Base-by-base conservation (phyloP, 2,113 vertebrate species). In the Myotis lucifugus region DNA sequence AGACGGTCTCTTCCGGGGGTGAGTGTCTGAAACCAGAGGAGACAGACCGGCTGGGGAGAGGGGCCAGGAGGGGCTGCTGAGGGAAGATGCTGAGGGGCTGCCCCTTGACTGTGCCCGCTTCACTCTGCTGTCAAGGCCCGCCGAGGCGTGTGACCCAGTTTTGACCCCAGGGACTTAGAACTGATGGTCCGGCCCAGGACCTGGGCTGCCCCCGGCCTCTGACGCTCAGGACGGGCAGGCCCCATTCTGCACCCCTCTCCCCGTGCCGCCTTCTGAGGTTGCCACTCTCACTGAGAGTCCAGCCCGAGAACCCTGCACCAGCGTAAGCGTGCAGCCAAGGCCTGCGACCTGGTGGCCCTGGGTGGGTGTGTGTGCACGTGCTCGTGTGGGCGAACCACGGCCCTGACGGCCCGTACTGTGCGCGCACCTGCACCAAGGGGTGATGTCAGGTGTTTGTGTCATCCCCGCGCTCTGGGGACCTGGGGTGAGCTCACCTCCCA, bases 1-100 rank as follows among this genome's bases (percentile, higher is more conserved):
- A 98, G 94, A 98, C 98, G 0, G 97, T 98, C n/a, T 97, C 96
- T 84, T 98, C 97, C 34, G 96, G 78, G 5, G 98, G 98, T 98
- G 96, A 98, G 98, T 98, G 74, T 4, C 73, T 74, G 42, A 87
- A 83, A 56, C 25, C 0, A 0, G 21, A 70, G 61, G 42, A 19
- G 25, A 14, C 37, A 81, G 73, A 46, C 18, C 29, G n/a, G 8
- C 40, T 48, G 46, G 91, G 73, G 32, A 32, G 29, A 8, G 70
- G 91, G 74, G 76, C 32, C 78, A 40, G 64, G 42, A 54, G n/a
- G 37, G 50, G 10, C 37, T 32, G 8, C 23, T 56, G 14, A 54
- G 82, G 40, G n/a, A 29, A 27, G 19, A 15, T n/a, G 50, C 76
- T 23, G 34, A 94, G 37, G 42, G n/a, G 12, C 50, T 69, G 66